phyloP scores from a whole-genome alignment of 2,888 invertebrate genomes.

The Taenaris catops region DNA sequence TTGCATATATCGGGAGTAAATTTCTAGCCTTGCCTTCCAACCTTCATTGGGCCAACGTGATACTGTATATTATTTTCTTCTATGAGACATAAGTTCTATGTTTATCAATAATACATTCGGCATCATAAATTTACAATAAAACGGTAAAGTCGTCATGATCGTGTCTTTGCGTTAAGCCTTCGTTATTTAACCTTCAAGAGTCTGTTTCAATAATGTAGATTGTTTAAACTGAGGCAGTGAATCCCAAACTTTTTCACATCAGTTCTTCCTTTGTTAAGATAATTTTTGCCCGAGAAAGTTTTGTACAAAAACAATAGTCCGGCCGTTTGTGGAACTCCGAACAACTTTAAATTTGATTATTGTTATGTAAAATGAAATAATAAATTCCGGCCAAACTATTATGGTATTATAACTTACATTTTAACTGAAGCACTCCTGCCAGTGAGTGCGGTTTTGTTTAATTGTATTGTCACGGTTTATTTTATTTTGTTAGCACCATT shows the following conservation, averaged over 20 bases:
- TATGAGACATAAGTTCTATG: too few species aligned
- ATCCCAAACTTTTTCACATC: constrained; percentile 18
- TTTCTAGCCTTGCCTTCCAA: too few species aligned
- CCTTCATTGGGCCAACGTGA: too few species aligned
- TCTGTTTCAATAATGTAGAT: constrained; percentile 10
- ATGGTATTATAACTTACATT: constrained; percentile 3
- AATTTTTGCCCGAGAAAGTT: constrained; percentile 21
- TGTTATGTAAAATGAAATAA: constrained; percentile 18
- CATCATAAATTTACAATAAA: not conserved
- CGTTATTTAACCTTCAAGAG: constrained; percentile 10
- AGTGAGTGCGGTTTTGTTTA: too few species aligned
- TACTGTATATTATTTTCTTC: too few species aligned
- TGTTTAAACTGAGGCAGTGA: constrained; percentile 10
- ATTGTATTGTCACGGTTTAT: too few species aligned
- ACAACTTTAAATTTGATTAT: constrained; percentile 22
- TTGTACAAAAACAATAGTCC: constrained; percentile 16
- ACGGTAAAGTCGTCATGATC: not conserved
- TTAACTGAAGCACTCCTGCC: not conserved
- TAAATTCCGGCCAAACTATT: constrained; percentile 12
- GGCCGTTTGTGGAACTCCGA: constrained; percentile 14
- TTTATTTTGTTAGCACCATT: too few species aligned
- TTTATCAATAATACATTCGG: not conserved
- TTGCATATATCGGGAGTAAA: too few species aligned
- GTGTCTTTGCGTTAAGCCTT: too few species aligned
- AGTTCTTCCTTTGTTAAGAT: constrained; percentile 22